These are phyloP conservation scores for Lepidotrigona ventralis DNA, from an alignment of 1,140 invertebrate genomes.

Conservation along the genomic window DNA sequence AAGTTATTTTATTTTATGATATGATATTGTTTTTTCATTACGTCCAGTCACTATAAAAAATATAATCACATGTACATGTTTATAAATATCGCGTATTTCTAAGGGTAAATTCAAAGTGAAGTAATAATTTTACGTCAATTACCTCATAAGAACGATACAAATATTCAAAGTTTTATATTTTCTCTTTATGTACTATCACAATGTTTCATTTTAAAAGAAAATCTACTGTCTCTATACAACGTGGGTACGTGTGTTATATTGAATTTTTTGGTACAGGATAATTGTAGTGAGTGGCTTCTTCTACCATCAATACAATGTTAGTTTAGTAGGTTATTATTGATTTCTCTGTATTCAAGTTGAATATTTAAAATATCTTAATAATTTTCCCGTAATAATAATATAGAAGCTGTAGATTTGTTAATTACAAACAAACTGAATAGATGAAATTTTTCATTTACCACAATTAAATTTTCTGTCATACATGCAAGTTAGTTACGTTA, in stretches of 20 bases:
- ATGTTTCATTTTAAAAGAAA: slow-evolving; percentile 3
- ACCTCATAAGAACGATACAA: neutral
- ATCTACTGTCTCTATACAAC: neutral
- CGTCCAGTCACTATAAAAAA: neutral
- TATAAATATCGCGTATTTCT: neutral
- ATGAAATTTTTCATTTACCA: neutral
- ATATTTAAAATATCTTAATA: slow-evolving; percentile 21
- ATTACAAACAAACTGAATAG: neutral
- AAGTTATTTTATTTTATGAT: slow-evolving; percentile 18
- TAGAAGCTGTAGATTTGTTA: neutral
- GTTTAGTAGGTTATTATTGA: slow-evolving; percentile 47
- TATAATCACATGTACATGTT: neutral
- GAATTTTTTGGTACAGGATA: slow-evolving; percentile 32
- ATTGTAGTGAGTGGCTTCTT: slow-evolving; percentile 39
- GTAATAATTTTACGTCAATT: slow-evolving; percentile 5
- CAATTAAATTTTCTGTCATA: neutral
- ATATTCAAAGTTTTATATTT: neutral
- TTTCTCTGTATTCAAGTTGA: slow-evolving; percentile 1
- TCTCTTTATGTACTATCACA: too few relatives aligned
- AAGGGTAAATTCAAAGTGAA: slow-evolving; percentile 12
- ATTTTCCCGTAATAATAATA: neutral
- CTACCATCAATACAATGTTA: slow-evolving; percentile 19
- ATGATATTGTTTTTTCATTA: slow-evolving; percentile 19
- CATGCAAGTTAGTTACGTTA: neutral
- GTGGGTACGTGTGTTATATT: slow-evolving; percentile 23